Percentiles rank a stretch among this genome's conserved stretches.
Conservation (phyloP, 2,888 invertebrate genomes). For the Limnephilus marmoratus region DNA sequence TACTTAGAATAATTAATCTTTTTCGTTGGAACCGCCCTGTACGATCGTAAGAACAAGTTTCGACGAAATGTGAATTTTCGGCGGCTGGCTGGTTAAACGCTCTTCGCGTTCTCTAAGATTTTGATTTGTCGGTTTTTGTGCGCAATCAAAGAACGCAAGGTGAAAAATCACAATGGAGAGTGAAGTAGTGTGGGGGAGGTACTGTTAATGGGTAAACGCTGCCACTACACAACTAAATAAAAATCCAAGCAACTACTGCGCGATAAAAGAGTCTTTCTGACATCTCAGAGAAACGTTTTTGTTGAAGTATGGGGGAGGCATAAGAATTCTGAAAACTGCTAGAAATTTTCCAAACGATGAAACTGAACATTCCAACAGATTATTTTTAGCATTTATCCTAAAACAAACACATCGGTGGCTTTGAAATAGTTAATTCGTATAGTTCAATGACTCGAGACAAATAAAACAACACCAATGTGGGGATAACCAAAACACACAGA, state of each 20-base stretch:
- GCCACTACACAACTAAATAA: background rate
- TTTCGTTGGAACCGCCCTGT: no score
- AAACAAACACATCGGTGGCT: constrained; percentile 11
- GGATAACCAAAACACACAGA: constrained; percentile 21
- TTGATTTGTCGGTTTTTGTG: background rate
- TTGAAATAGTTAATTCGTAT: constrained; percentile 12
- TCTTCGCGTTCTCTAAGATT: no score
- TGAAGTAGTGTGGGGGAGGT: background rate
- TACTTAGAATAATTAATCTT: no score
- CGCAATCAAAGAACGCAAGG: background rate
- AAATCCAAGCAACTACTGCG: background rate
- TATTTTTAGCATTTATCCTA: constrained; percentile 6
- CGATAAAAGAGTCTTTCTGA: background rate
- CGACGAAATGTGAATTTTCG: no score
- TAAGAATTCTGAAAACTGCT: background rate
- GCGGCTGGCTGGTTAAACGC: no score
- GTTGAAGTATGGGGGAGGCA: background rate
- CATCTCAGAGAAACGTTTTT: no score
- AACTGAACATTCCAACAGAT: background rate
- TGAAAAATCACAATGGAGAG: background rate
- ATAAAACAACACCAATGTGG: constrained; percentile 14
- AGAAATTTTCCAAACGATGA: background rate
- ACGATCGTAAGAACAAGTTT: no score
- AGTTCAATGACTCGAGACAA: constrained; percentile 44
- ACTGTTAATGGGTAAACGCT: background rate